Evolutionary conservation across 2,888 invertebrate genomes (phyloP).

Genomic region (Agrotis clavis): DNA sequence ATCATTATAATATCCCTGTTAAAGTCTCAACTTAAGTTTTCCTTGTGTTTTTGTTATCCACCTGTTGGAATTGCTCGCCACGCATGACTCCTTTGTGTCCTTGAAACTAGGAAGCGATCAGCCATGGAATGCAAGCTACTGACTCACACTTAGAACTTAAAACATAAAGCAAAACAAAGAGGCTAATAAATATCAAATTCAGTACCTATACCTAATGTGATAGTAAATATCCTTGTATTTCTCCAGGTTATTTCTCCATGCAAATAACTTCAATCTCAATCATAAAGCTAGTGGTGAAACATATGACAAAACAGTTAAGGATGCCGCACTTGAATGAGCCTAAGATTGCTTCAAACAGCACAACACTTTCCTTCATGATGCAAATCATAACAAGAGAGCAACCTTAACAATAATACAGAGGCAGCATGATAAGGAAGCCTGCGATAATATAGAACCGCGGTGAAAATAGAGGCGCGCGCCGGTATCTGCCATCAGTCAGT

Average conservation of each 20-base stretch:
- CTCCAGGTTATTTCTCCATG: not conserved
- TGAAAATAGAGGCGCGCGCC: conserved; percentile 58
- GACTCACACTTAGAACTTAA: not conserved
- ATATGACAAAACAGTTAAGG: conserved; percentile 38
- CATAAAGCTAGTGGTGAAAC: conserved; percentile 32
- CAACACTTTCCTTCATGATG: conserved; percentile 48
- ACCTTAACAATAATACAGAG: conserved; percentile 46
- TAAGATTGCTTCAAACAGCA: conserved; percentile 34
- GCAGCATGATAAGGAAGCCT: conserved; percentile 22
- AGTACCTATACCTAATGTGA: no score
- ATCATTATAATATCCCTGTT: not conserved
- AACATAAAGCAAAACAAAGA: not conserved
- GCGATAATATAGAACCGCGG: conserved; percentile 35
- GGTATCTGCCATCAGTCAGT: conserved; percentile 35
- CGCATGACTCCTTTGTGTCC: not conserved
- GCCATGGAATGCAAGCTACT: not conserved
- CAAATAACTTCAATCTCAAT: not conserved
- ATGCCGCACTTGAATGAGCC: conserved; percentile 19
- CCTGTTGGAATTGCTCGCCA: conserved; percentile 11
- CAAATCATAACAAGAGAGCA: conserved; percentile 54
- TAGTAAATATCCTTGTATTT: not conserved
- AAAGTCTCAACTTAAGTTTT: not conserved
- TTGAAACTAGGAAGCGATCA: not conserved
- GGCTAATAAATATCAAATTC: not conserved
- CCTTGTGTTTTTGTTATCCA: not conserved